Base-by-base conservation (phyloP, 2,113 vertebrate species). In the Menura novaehollandiae region DNA sequence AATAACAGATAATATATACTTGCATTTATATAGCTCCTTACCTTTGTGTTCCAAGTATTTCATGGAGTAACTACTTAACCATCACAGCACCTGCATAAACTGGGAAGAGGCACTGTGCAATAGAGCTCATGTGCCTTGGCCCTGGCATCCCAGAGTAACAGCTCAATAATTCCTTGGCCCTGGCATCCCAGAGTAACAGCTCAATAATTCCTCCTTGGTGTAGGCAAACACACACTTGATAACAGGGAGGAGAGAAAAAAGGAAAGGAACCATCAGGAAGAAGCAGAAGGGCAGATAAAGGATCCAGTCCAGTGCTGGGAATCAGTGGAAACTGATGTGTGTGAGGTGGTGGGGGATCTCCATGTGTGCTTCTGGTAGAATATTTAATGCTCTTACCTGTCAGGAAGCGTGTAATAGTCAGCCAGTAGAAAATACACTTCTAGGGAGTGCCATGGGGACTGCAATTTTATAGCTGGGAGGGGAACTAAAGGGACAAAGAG, bases 341-440 rank as follows among this genome's bases (percentile, higher is more conserved):
- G 33, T 19, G 46, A 32, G 39, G 46, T 68, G 24, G 6, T 58
- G 63, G 43, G 33, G 43, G 9, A 12, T 71, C 13, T 58, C 46
- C 1, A 0, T 19, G 43, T 27, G 60, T n/a, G 15, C 27, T 32
- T 0, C 58, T 52, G 69, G 44, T 27, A n/a, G 71, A 43, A 17
- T 10, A 59, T 41, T 30, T 32, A 10, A 27, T 73, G 60, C 53
- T 60, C 52, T 55, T 52, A 3, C 7, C 66, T 75, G 28, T 16
- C 53, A 35, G 20, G 22, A 46, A 4, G 20, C 3, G 17, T 10
- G 28, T 6, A 28, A 30, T 3, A 63, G 43, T 13, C 35, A 51
- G 35, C 13, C 22, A 39, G 19, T 0, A 86, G 33, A 32, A 47
- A 69, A 69, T 56, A 9, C 4, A 27, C 46, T 5, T 3, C 21